These are phyloP conservation scores for Vanessa cardui DNA, from an alignment of 2,888 invertebrate genomes.

Conservation along the genomic window DNA sequence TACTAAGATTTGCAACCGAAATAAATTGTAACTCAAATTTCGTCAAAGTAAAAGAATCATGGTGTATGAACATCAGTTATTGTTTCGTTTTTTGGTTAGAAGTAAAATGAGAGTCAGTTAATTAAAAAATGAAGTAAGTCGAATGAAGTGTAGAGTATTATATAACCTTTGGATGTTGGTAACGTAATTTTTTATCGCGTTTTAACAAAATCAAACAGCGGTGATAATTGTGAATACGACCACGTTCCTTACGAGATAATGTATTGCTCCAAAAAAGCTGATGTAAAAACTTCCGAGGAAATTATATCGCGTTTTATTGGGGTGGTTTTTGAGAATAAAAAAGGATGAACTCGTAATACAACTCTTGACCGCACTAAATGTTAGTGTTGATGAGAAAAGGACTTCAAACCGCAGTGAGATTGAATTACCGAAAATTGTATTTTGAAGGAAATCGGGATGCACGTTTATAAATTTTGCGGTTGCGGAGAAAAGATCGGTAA, in stretches of 20 bases:
- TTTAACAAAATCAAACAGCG: slow-evolving; percentile 16
- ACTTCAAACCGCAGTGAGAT: slow-evolving; percentile 26
- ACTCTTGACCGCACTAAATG: slow-evolving; percentile 28
- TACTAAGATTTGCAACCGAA: too few species aligned
- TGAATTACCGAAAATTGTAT: slow-evolving; percentile 20
- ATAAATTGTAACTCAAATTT: too few species aligned
- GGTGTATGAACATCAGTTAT: too few species aligned
- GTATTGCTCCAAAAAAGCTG: slow-evolving; percentile 16
- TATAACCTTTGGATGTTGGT: not conserved
- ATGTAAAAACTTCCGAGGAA: slow-evolving; percentile 31
- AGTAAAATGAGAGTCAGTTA: too few species aligned
- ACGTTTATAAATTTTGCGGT: slow-evolving; percentile 3
- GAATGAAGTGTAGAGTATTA: not conserved
- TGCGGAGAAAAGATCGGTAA: not conserved
- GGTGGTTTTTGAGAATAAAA: slow-evolving; percentile 27
- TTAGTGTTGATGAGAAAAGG: slow-evolving; percentile 25
- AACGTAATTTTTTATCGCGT: not conserved
- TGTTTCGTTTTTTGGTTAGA: too few species aligned
- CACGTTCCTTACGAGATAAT: slow-evolving; percentile 20
- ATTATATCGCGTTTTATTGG: slow-evolving; percentile 28
- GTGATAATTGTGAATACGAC: slow-evolving; percentile 19
- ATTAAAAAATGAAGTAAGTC: too few species aligned
- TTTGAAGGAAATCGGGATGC: slow-evolving; percentile 3
- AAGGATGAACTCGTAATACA: slow-evolving; percentile 19
- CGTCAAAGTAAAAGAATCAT: too few species aligned